Evolutionary conservation across 2,113 vertebrate species (phyloP), one percentile per base, ranked within the genome.

Genomic region (Sylvietta virens): DNA sequence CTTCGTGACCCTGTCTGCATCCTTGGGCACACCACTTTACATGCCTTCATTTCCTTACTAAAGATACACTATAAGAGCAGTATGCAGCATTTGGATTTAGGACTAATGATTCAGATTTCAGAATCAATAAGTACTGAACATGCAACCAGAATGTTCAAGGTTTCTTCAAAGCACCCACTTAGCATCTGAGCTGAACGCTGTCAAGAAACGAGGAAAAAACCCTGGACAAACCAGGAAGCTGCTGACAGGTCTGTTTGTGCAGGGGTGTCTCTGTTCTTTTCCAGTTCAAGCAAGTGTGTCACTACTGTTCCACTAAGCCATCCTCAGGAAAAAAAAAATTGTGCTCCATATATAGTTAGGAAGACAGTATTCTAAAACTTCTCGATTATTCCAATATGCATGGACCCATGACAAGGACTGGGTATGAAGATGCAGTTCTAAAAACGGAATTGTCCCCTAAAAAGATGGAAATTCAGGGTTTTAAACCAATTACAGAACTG

Each of bases 1-100:
- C 83, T 94, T 85, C 74, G 56, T 79, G 84, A 94, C 77, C 86
- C 86, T 81, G 53, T 79, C 88, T 89, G 86, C 69, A 44, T 92
- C 92, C 61, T 57, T 95, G 86, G 70, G 57, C 70, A 61, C 78
- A 89, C 33, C 81, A 76, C 20, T 87, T 92, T 13, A 91, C 61
- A 76, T 78, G 61, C 44, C 70, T 93, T 93, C 51, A 67, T 81
- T 92, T 94, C 81, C 84, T 89, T 79, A 24, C 14, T 58, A 78
- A 51, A 84, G 35, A 81, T 53, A 47, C 31, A 51, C 85, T 64
- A 82, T 30, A 71, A 67, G 27, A 89, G 65, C 81, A 71, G 15
- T 20, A 71, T 37, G 27, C 44, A 74, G 53, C 5, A 1, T 74
- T 92, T 84, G 30, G 44, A 62, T 3, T 66, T 45, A 31, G 31